Base-by-base conservation (phyloP, 2,113 vertebrate species). In the Nerophis lumbriciformis region DNA sequence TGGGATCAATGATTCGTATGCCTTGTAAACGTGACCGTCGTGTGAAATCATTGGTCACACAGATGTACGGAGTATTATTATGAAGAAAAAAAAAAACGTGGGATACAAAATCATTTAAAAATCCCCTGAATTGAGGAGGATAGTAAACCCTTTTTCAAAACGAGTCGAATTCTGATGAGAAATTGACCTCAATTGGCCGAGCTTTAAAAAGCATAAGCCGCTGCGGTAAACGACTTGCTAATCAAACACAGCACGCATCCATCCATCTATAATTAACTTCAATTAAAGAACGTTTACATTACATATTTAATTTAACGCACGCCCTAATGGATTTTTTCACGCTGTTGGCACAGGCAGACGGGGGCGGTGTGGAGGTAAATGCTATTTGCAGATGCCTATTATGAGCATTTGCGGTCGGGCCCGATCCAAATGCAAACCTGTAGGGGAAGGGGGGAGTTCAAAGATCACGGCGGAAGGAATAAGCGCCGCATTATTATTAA, bases 401-500 rank as follows among this genome's bases (percentile, higher is more conserved):
- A 77, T 69, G 71, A 77, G 59, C 69, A 55, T 74, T 73, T 80
- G 72, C 63, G 51, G 49, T 63, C 5, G 51, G 51, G 42, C 42
- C 42, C 2, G 42, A 79, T 72, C 65, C 52, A 68, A 71, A 73
- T 65, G 70, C 64, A 63, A 60, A 71, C 45, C 56, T 48, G 35
- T n/a, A 28, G 51, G 21, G 37, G 47, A 9, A 39, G 10, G 38
- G 44, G 35, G 5, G 54, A 28, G 13, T 10, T 35, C 13, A 16
- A 8, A 42, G 52, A 66, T 65, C 50, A 49, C 36, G 49, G 50
- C 51, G 19, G 55, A 45, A 59, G 65, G 60, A 13, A 59, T 73
- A 77, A 45, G 10, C 42, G 11, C 78, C 66, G 78, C 72, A 77
- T 61, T 65, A 42, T 65, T 80, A 79, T 57, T 57, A 78, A 72